Evolutionary conservation across 2,113 vertebrate species (phyloP).

Genomic region (Bubo bubo): DNA sequence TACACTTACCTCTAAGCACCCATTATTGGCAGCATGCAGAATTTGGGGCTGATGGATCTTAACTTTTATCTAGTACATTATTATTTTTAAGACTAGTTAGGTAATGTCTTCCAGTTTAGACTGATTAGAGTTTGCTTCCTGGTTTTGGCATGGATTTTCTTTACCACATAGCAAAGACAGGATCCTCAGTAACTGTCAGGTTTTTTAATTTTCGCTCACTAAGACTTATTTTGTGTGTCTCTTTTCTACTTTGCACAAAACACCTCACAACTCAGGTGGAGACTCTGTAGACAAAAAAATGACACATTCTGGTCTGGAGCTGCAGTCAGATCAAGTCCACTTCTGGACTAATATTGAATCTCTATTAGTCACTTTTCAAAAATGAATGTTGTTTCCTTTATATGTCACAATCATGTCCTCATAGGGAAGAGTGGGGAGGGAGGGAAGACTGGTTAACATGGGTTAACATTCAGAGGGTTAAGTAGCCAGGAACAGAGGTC

Average conservation of each 20-base stretch:
- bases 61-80: not conserved
- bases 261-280: not conserved
- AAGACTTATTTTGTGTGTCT: not conserved
- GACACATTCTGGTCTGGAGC: not conserved
- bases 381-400: not conserved
- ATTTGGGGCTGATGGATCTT: not conserved
- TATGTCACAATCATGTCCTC: fast-evolving
- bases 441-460: not conserved
- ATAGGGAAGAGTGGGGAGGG: not conserved
- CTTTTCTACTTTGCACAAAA: not conserved
- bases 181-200: not conserved
- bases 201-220: not conserved
- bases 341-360: not conserved
- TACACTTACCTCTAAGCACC: not conserved
- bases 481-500: not conserved
- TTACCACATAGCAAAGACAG: not conserved
- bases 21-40: not conserved
- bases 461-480: not conserved
- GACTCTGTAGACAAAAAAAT: not conserved
- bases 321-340: not conserved
- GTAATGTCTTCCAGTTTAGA: not conserved
- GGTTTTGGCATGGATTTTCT: not conserved
- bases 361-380: not conserved
- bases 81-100: not conserved
- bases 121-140: not conserved